phyloP scores from a whole-genome alignment of 64 coral and sea anemone species.

The Trachythela sp. region DNA sequence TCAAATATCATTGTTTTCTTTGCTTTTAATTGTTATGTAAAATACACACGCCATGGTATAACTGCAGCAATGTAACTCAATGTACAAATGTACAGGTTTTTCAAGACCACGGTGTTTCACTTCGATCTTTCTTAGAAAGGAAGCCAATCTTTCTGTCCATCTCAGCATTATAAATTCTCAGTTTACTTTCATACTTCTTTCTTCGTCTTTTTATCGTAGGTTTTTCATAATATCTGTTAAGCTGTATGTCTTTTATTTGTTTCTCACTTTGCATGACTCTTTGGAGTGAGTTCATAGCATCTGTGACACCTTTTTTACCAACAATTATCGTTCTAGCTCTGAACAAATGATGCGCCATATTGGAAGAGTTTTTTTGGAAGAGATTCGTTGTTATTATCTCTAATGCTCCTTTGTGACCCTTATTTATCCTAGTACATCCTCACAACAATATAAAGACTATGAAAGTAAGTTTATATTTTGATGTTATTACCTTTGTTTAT shows the following conservation, averaged over 20 bases:
- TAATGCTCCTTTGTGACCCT: background rate
- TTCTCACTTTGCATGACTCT: slow-evolving; percentile 70
- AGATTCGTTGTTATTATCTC: background rate
- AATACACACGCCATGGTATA: no score
- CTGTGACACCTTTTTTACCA: slow-evolving; percentile 56
- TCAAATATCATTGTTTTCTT: no score
- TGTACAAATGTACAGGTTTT: no score
- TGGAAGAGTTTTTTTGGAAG: slow-evolving; percentile 22
- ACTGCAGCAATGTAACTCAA: no score
- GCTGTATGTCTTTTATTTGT: slow-evolving; percentile 69
- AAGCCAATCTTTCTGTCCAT: slow-evolving; percentile 91
- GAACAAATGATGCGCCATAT: slow-evolving; percentile 93
- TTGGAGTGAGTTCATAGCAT: slow-evolving; percentile 53
- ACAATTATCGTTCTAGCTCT: slow-evolving; percentile 79
- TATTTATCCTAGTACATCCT: no score
- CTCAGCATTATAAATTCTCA: slow-evolving; percentile 82
- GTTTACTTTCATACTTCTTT: slow-evolving; percentile 82
- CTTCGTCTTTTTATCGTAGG: slow-evolving; percentile 87
- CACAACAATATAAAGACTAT: no score
- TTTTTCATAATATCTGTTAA: slow-evolving; percentile 88
- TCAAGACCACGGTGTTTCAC: slow-evolving; percentile 92
- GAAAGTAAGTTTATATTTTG: no score
- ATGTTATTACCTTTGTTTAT: no score
- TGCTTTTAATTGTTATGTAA: no score
- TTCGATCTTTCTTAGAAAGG: slow-evolving; percentile 73